A percentile compares a stretch with the other conserved stretches of the same genome.
These are phyloP conservation scores for Tethya wilhelma DNA, from an alignment of 37 sponge, comb jelly and placozoan species.

Conservation along the genomic window DNA sequence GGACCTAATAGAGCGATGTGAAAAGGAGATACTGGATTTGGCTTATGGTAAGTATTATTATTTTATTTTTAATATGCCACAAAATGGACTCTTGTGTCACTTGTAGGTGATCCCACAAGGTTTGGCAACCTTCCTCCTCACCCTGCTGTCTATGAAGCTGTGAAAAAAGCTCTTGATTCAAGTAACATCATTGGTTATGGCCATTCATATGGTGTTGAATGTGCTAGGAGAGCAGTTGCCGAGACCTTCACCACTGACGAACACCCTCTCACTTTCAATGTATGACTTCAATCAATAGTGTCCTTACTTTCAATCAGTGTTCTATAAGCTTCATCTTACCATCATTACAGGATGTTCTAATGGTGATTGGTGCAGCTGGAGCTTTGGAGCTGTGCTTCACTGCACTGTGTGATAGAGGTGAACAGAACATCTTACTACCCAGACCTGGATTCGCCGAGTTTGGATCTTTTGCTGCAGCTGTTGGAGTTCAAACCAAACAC, in stretches of 20 bases:
- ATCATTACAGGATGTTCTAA: conserved; percentile 76
- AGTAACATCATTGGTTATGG: conserved; percentile 79
- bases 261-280: conserved; percentile 53
- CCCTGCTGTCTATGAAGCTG: conserved; percentile 52
- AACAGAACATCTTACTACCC: conserved; percentile 84
- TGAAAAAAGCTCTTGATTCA: conserved; percentile 49
- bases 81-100: too few relatives aligned
- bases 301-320: too few relatives aligned
- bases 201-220: conserved; percentile 61
- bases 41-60: too few relatives aligned
- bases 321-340: too few relatives aligned
- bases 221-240: conserved; percentile 68
- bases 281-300: background rate
- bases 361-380: conserved; percentile 76
- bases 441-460: conserved; percentile 87
- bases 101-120: conserved; percentile 86
- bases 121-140: conserved; percentile 84
- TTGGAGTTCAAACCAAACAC: conserved; percentile 45
- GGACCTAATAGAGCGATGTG: too few relatives aligned
- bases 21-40: too few relatives aligned
- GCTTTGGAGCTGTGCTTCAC: conserved; percentile 79
- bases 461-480: conserved; percentile 47
- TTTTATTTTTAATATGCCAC: too few relatives aligned
- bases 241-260: conserved; percentile 49
- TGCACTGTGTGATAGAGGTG: conserved; percentile 55